phyloP scores from a whole-genome alignment of 1,140 invertebrate genomes.

The Ceratina australensis region DNA sequence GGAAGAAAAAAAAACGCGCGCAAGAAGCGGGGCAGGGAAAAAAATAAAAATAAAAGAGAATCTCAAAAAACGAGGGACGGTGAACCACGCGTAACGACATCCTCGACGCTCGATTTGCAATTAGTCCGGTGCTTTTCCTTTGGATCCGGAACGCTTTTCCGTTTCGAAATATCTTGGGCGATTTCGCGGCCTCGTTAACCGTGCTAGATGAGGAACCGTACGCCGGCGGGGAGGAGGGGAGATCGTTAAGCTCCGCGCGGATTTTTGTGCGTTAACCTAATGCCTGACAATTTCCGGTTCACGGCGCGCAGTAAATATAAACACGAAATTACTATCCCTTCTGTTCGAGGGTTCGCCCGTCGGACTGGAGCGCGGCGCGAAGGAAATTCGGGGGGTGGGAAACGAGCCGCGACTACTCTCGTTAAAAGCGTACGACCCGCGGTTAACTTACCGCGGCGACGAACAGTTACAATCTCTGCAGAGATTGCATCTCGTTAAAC shows the following conservation, averaged over 20 bases:
- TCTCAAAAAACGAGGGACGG: background rate
- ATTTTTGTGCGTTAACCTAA: slow-evolving; percentile 43
- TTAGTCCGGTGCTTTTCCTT: slow-evolving; percentile 38
- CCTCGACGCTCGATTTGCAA: slow-evolving; percentile 45
- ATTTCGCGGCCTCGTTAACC: slow-evolving; percentile 34
- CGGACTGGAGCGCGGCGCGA: slow-evolving; percentile 16
- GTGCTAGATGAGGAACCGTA: too few relatives aligned
- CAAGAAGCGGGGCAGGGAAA: background rate
- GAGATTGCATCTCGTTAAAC: slow-evolving; percentile 44
- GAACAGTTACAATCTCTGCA: slow-evolving; percentile 22
- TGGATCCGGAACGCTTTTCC: background rate
- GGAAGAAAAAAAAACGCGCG: background rate
- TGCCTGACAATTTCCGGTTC: slow-evolving; percentile 24
- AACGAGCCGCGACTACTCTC: slow-evolving; percentile 49
- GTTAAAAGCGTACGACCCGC: slow-evolving; percentile 41
- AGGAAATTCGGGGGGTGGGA: slow-evolving; percentile 43
- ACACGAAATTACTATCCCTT: slow-evolving; percentile 40
- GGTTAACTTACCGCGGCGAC: slow-evolving; percentile 21
- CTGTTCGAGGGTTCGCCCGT: slow-evolving; percentile 16
- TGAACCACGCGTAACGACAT: slow-evolving; percentile 27
- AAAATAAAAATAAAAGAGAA: background rate
- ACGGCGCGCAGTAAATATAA: slow-evolving; percentile 28
- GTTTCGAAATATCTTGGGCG: slow-evolving; percentile 1
- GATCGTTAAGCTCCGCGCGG: slow-evolving; percentile 19
- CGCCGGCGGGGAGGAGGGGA: background rate